phyloP scores from a whole-genome alignment of 2,113 vertebrate genomes.

The Ivindomyrus marchei region DNA sequence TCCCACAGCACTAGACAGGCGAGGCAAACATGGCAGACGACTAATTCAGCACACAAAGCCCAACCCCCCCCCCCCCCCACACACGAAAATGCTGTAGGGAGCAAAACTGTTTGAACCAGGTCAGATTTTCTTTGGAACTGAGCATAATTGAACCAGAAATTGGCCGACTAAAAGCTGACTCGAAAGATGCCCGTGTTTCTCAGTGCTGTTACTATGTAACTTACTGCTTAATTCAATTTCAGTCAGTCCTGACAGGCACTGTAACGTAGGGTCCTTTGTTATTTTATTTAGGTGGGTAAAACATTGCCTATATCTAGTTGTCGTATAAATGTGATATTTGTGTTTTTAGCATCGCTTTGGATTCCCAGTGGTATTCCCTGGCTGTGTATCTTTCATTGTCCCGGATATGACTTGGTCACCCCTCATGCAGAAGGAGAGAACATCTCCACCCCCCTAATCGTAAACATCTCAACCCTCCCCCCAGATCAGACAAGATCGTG shows the following conservation, averaged over 20 bases:
- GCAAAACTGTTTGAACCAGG: constrained; percentile 22
- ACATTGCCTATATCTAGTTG: background rate
- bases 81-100: background rate
- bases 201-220: too few species aligned
- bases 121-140: background rate
- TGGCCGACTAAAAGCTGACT: background rate
- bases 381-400: background rate
- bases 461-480: background rate
- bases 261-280: background rate
- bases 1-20: constrained; percentile 10
- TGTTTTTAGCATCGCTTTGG: background rate
- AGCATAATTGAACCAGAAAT: background rate
- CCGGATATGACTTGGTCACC: background rate
- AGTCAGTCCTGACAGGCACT: background rate
- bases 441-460: background rate
- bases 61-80: background rate
- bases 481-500: background rate
- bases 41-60: background rate
- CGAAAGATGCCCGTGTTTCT: background rate
- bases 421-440: background rate
- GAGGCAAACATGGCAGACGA: background rate
- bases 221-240: background rate
- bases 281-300: background rate
- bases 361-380: background rate
- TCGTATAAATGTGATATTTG: background rate